Evolutionary conservation across 2,888 invertebrate genomes (phyloP), one percentile per base, ranked within the genome.

Genomic region (Colostygia pectinataria): DNA sequence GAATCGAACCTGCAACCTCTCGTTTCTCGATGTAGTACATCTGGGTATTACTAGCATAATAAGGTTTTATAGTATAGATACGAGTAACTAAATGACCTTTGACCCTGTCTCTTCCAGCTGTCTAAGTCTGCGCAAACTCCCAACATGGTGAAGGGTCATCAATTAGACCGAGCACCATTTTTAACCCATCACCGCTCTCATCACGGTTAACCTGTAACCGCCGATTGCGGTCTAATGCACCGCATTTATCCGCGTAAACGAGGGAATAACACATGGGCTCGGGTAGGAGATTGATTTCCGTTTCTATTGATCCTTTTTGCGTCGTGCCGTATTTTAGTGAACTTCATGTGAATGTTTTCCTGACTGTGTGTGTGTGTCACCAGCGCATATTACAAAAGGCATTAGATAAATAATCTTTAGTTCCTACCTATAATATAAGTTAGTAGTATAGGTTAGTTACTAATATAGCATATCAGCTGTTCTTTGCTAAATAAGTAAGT

Each of bases 131-230:
- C 15, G 13, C 7, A 8, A 13, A 48, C 57, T 59, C 23, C 10
- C 8, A 27, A 46, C 31, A 68, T 69, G 66, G n/a, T 72, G 63
- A 67, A 65, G 52, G 76, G 70, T 77, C 71, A 76, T 74, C 79
- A 80, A 79, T 80, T 78, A 79, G 77, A 61, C 55, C 65, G 67
- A 73, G 71, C 66, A 68, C 68, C 65, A 74, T 78, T 79, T 79
- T 80, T 77, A 74, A 66, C 68, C 62, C 57, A 52, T 55, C 62
- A 33, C 20, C 20, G 20, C 9, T 49, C 64, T 63, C 63, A 68
- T 68, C 68, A 57, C 50, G 63, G 65, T 68, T 71, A 72, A 65
- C 65, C 64, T 61, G 59, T 60, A 67, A 61, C 61, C 54, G 66
- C 65, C 63, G 67, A 52, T 66, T 63, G 65, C 49, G 63, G 61